Base-by-base conservation (phyloP, 1,140 invertebrate genomes). In the Drosophila rufa region DNA sequence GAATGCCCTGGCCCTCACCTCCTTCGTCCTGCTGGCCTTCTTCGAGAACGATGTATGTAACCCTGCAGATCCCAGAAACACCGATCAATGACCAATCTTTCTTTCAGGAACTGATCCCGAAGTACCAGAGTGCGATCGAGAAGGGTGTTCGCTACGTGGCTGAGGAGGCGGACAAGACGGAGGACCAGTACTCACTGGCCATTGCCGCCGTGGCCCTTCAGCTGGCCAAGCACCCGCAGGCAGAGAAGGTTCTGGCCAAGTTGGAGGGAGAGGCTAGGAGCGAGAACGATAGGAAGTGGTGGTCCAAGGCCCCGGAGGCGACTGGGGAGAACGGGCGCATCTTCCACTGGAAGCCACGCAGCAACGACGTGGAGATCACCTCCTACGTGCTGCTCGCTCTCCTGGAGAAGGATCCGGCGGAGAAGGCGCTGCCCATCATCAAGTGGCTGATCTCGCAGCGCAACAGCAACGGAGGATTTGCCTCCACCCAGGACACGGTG, bases 71-170 rank as follows among this genome's bases (percentile, higher is more conserved):
- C n/a, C 2, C 7, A 3, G 0, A 14, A 33, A 3, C 0, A 12
- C 2, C n/a, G 3, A 17, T 27, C 17, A 14, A 30, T 17, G 4
- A 51, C 15, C 0, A 5, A 2, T 30, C n/a, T 51, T 58, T 15
- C 77, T 69, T 68, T 33, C 47, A 91, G 84, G 83, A 89, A 53
- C 67, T 94, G 70, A 82, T 92, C 14, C 84, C 92, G 14, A 93
- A 94, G 71, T 95, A 95, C 56, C 93, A 94, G 68, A 95, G 95
- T 68, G 94, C 95, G 9, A 95, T 96, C 60, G 96, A 95, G 80
- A 96, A 96, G 90, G 97, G 96, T 3, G 92, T 97, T 8, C 95
- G 97, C 69, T 99, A 96, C 90, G 93, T 99, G 25, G 96, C 96
- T 0, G 93, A 94, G 25, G 95, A 97, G 57, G 93, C 98, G 27